phyloP scores from a whole-genome alignment of 2,113 vertebrate genomes.

The Nannobrachium achirus region DNA sequence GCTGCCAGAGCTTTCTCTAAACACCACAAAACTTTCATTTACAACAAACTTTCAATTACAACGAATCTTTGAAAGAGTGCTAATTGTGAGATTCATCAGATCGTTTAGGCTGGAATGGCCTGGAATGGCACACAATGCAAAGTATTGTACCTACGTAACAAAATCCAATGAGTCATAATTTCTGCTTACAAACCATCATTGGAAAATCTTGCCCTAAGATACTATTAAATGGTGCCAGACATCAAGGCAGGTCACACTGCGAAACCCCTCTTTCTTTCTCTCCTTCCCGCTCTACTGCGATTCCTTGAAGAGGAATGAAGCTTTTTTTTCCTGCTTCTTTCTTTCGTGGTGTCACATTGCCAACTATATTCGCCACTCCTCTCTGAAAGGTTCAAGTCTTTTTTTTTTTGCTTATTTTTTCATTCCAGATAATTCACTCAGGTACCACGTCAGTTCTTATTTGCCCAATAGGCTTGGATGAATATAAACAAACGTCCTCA shows the following conservation, averaged over 20 bases:
- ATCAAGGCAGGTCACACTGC: constrained; percentile 54
- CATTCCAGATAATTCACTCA: constrained; percentile 52
- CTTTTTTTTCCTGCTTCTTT: constrained; percentile 32
- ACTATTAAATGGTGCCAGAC: constrained; percentile 73
- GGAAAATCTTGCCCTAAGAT: constrained; percentile 72
- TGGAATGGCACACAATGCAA: constrained; percentile 38
- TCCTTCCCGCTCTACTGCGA: constrained; percentile 17
- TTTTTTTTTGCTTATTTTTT: constrained; percentile 46
- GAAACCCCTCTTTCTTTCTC: constrained; percentile 42
- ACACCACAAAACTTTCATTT: too few relatives aligned
- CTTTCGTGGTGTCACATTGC: neutral
- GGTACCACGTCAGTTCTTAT: constrained; percentile 61
- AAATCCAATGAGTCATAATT: constrained; percentile 61
- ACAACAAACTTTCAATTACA: constrained; percentile 25
- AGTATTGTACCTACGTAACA: constrained; percentile 43
- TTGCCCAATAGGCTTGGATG: constrained; percentile 50
- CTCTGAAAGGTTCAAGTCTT: constrained; percentile 18
- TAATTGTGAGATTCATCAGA: constrained; percentile 51
- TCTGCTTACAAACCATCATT: constrained; percentile 60
- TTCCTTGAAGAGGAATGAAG: constrained; percentile 25
- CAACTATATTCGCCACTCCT: constrained; percentile 40
- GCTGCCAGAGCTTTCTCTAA: neutral
- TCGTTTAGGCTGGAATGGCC: constrained; percentile 48
- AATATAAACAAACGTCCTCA: constrained; percentile 70
- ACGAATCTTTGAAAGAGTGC: constrained; percentile 33